Evolutionary conservation across 2,113 vertebrate genomes (phyloP), one percentile per base, ranked within the genome.

Genomic region (Melospiza melodia): DNA sequence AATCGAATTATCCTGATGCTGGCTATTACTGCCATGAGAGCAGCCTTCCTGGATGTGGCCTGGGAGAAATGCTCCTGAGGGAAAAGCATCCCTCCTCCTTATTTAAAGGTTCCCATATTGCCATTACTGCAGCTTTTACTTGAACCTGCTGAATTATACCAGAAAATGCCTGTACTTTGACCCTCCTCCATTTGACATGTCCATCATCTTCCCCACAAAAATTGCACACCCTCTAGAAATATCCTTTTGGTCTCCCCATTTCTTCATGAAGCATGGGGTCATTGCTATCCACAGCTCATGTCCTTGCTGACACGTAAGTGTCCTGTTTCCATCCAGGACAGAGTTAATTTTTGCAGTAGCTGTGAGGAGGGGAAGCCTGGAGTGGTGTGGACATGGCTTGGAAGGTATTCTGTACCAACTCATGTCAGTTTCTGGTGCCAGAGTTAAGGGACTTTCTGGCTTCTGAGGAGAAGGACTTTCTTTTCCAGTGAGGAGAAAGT

Each of bases 231-330:
- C 12, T 68, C 13, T 52, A 37, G 48, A 75, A 82, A 49, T 58
- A 71, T 6, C 15, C 31, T 75, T 78, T 75, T 85, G 18, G 15
- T 84, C 13, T 89, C 77, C 46, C n/a, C 48, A 31, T 41, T 57
- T 25, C 7, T 78, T 12, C 13, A 5, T 66, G 41, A 75, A 55
- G 30, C 28, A 11, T 65, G 49, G 12, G 15, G 17, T 85, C 41
- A 48, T 37, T 51, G 61, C 27, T 8, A 16, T 78, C 27, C 21
- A 13, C 35, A 88, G 27, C 44, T 82, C 18, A 0, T 10, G 15
- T n/a, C 69, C 20, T 62, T 82, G 65, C 15, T 33, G 22, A 49
- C n/a, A 71, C 0, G 0, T 12, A 28, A 27, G 10, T 14, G 31
- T 76, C 62, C 21, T 76, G 25, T 25, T 58, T 59, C 62, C 13